Conservation (phyloP, 2,888 invertebrate species). For the Oscheius sp. region DNA sequence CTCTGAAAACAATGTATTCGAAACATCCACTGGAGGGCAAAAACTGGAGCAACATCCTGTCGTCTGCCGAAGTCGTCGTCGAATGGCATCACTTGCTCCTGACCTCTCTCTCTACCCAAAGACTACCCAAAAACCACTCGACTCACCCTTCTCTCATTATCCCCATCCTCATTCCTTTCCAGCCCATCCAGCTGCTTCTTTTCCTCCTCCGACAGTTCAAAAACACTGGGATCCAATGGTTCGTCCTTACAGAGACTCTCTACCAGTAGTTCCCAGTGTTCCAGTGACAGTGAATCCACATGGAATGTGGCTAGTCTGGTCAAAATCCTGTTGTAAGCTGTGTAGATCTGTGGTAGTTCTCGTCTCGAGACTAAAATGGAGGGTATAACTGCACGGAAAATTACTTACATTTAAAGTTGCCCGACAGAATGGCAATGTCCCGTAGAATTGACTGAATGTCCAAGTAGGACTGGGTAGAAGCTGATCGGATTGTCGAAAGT, state of each 20-base stretch:
- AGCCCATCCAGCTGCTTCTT: neutral
- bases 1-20: neutral
- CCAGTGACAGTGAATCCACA: neutral
- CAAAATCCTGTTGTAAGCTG: neutral
- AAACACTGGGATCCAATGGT: neutral
- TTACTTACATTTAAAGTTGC: constrained; percentile 17
- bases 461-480: neutral
- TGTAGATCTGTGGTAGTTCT: constrained; percentile 5
- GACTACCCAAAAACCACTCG: neutral
- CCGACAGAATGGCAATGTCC: constrained; percentile 11
- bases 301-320: constrained; percentile 6
- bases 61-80: too few species aligned
- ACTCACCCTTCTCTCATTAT: neutral
- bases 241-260: neutral
- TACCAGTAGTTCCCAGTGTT: constrained; percentile 18
- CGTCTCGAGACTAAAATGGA: neutral
- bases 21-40: too few species aligned
- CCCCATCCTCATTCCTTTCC: neutral
- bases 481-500: constrained; percentile 7
- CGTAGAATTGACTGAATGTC: constrained; percentile 5
- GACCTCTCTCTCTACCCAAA: too few species aligned
- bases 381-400: neutral
- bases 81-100: too few species aligned
- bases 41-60: too few species aligned
- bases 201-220: constrained; percentile 4